phyloP scores from a whole-genome alignment of 1,140 invertebrate genomes.

The Drosophila jambulina region DNA sequence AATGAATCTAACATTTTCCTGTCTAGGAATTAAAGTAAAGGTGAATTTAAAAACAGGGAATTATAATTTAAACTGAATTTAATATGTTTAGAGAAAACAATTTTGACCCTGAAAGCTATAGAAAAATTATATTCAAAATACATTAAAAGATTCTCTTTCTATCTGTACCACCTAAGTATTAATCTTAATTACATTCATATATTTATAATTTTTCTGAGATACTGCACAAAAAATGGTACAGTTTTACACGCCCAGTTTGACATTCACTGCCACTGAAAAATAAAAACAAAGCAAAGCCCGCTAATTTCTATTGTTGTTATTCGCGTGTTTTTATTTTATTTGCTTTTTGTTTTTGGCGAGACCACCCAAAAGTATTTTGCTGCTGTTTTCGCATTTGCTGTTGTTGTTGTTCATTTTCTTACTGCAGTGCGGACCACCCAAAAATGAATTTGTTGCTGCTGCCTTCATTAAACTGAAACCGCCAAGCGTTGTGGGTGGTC shows the following conservation, averaged over 20 bases:
- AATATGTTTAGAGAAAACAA: no score
- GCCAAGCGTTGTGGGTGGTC: constrained; percentile 78
- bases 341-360: constrained; percentile 28
- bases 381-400: constrained; percentile 34
- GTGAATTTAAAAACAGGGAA: no score
- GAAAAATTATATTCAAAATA: no score
- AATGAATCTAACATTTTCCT: no score
- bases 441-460: constrained; percentile 70
- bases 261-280: constrained; percentile 13
- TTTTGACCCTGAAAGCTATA: no score
- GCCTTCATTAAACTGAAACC: constrained; percentile 74
- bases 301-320: constrained; percentile 51
- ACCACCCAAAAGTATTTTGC: constrained; percentile 58
- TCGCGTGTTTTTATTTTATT: constrained; percentile 18
- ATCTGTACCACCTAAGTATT: no score
- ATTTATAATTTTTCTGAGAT: not conserved
- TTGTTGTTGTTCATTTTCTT: constrained; percentile 61
- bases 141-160: no score
- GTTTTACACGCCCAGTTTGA: constrained; percentile 36
- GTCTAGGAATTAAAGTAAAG: no score
- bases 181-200: not conserved
- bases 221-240: not conserved
- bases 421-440: constrained; percentile 67
- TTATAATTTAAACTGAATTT: no score
- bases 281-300: constrained; percentile 7